Evolutionary conservation across 1,140 invertebrate genomes (phyloP).

Genomic region (Macrobrachium nipponense): DNA sequence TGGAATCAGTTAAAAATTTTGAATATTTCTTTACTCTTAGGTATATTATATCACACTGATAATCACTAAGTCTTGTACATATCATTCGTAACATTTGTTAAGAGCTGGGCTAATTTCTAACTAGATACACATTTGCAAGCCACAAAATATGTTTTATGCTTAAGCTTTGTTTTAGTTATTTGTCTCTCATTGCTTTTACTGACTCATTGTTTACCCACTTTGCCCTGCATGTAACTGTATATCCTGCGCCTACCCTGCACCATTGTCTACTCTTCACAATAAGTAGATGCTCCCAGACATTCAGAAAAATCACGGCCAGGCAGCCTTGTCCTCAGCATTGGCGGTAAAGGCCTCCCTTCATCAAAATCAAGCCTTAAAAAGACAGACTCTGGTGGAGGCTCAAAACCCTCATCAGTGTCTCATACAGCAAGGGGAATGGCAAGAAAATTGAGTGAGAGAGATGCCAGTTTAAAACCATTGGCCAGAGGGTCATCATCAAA

Average conservation of each 20-base stretch:
- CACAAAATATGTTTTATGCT: background rate
- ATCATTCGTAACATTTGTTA: too few relatives aligned
- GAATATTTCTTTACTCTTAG: too few relatives aligned
- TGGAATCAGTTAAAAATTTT: too few relatives aligned
- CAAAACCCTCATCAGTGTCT: conserved; percentile 7
- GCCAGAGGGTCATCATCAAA: background rate
- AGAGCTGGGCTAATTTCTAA: too few relatives aligned
- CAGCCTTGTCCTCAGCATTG: background rate
- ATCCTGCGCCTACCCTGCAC: conserved; percentile 41
- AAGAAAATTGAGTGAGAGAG: background rate
- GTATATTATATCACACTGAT: too few relatives aligned
- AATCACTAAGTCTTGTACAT: too few relatives aligned
- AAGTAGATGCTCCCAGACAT: conserved; percentile 8
- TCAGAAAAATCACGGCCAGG: background rate
- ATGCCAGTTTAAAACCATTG: background rate
- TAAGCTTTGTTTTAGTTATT: conserved; percentile 19
- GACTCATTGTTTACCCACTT: conserved; percentile 48
- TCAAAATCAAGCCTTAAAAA: conserved; percentile 6
- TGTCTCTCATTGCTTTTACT: conserved; percentile 37
- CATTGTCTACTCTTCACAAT: conserved; percentile 31
- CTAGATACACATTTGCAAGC: too few relatives aligned
- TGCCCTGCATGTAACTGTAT: conserved; percentile 52
- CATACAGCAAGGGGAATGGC: background rate
- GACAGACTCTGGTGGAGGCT: background rate
- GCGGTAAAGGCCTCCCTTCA: too few relatives aligned